A percentile compares a stretch with the other conserved stretches of the same genome.
These are phyloP conservation scores for Nixonia krombeini DNA, from an alignment of 1,140 invertebrate genomes.

Conservation along the genomic window DNA sequence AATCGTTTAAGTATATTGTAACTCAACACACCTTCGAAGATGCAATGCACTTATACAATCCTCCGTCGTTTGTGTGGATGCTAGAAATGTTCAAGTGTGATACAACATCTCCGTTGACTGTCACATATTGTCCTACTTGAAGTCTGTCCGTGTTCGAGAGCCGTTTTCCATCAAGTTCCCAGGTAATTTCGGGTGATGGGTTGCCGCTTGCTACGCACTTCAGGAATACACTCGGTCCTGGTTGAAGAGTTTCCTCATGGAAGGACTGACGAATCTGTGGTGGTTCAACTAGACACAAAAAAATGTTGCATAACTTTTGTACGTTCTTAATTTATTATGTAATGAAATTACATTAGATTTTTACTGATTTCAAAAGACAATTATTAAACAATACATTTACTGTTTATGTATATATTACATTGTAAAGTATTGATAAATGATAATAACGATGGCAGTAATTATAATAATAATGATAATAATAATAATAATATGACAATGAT, in stretches of 20 bases:
- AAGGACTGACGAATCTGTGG: conserved; percentile 90
- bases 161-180: conserved; percentile 92
- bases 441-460: neutral
- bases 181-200: conserved; percentile 94
- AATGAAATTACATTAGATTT: too few species aligned
- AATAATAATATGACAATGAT: neutral
- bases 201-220: conserved; percentile 89
- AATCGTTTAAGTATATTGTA: too few species aligned
- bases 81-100: conserved; percentile 94
- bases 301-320: too few species aligned
- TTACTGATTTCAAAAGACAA: too few species aligned
- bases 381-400: too few species aligned
- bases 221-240: conserved; percentile 87
- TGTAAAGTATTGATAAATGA: too few species aligned
- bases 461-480: neutral
- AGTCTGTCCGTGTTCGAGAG: conserved; percentile 84
- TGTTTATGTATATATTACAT: too few species aligned
- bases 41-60: conserved; percentile 92
- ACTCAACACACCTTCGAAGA: conserved; percentile 91
- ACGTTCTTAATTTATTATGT: too few species aligned
- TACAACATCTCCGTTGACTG: conserved; percentile 91
- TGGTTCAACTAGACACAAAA: conserved; percentile 80
- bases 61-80: conserved; percentile 93
- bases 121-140: conserved; percentile 90
- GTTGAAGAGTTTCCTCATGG: conserved; percentile 88